These are phyloP conservation scores for Piscicola geometra DNA, from an alignment of 2,888 invertebrate species.

Conservation along the genomic window DNA sequence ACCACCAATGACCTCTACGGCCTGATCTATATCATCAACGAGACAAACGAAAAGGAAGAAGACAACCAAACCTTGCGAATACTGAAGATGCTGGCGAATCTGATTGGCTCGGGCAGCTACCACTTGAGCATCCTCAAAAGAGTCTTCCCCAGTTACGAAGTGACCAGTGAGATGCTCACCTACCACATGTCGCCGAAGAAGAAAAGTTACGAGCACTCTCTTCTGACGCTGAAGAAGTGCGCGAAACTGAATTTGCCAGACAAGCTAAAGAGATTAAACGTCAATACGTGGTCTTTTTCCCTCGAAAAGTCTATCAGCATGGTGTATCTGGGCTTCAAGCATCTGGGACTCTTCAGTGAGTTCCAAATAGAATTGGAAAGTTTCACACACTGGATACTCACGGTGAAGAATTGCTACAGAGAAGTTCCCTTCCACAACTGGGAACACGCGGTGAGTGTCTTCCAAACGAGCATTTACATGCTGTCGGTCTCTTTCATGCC, in stretches of 20 bases:
- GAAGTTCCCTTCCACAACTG: conserved; percentile 81
- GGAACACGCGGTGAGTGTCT: conserved; percentile 78
- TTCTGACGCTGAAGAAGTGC: neutral
- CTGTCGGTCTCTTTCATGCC: neutral
- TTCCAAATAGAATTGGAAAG: neutral
- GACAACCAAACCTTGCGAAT: neutral
- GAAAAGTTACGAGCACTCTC: neutral
- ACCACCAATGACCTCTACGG: conserved; percentile 1
- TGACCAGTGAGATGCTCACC: neutral
- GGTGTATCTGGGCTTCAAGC: neutral
- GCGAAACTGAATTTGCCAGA: too few species aligned
- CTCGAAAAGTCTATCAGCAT: neutral
- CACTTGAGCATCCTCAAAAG: conserved; percentile 8
- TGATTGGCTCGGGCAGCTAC: neutral
- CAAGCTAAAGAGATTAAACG: neutral
- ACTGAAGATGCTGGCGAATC: neutral
- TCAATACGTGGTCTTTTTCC: neutral
- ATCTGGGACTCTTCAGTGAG: neutral
- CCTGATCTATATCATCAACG: neutral
- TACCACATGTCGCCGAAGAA: neutral
- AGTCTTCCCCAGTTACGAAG: conserved; percentile 3
- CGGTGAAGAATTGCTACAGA: conserved; percentile 78
- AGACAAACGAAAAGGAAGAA: neutral
- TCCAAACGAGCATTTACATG: conserved; percentile 64
- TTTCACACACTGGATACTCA: conserved; percentile 60